Conservation (phyloP, 2,113 vertebrate genomes). For the Zingel zingel region DNA sequence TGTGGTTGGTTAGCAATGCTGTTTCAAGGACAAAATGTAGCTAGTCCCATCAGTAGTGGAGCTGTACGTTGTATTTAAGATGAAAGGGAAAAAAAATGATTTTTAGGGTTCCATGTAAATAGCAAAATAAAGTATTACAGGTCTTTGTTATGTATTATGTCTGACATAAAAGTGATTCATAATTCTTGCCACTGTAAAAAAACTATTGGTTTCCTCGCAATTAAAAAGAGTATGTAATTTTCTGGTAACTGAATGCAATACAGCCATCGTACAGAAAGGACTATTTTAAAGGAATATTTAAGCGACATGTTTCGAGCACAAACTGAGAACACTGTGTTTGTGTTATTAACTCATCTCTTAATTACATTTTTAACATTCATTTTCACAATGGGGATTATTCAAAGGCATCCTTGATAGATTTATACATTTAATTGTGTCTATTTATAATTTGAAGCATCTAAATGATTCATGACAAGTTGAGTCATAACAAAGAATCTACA, state of each 20-base stretch:
- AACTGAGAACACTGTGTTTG: not conserved
- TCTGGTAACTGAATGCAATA: not conserved
- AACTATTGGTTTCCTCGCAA: not conserved
- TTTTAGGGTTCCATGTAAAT: not conserved
- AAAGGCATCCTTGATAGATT: not conserved
- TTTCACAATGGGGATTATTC: not conserved
- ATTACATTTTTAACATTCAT: not conserved
- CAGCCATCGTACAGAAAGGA: not conserved
- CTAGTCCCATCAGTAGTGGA: conserved; percentile 29
- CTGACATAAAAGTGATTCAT: not conserved
- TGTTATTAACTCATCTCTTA: not conserved
- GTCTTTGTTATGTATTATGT: conserved; percentile 4
- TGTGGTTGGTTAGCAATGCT: conserved; percentile 34
- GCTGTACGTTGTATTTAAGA: conserved; percentile 10
- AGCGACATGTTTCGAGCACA: not conserved
- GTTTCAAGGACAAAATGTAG: conserved; percentile 34
- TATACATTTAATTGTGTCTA: too few relatives aligned
- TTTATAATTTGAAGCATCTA: not conserved
- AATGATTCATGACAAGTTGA: not conserved
- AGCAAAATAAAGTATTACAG: not conserved
- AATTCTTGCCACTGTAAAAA: not conserved
- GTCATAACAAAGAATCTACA: not conserved
- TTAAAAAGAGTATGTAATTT: not conserved
- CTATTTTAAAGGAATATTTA: not conserved
- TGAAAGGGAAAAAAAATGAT: not conserved